Base-by-base conservation (phyloP, 2,797 vertebrate genomes). In the Australoheros facetus region DNA sequence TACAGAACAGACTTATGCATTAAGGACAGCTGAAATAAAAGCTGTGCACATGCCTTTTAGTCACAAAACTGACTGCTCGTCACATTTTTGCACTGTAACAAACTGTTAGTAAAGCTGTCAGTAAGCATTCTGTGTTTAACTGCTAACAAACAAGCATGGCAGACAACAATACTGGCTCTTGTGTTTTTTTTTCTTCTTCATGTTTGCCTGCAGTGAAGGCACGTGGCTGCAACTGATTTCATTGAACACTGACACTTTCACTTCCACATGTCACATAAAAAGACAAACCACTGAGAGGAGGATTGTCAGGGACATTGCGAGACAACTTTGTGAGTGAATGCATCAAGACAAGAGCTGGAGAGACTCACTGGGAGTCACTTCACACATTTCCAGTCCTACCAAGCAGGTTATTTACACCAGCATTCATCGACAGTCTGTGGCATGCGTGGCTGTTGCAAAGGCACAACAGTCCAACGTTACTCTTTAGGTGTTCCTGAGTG, bases 281-380 rank as follows among this genome's bases (percentile, higher is more conserved):
- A 80, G 81, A 77, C 55, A 59, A 85, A 74, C 77, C 75, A 59
- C 75, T 79, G 79, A 78, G 71, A 45, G 58, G 85, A 84, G 71
- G 62, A 57, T 59, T 78, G 81, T 72, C 84, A 59, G 59, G 64
- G 82, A 75, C 59, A 73, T 82, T 85, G 90, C 84, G 66, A 66
- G 81, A 84, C 73, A 85, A 9, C 60, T 42, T 45, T 0, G n/a
- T 58, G 34, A 48, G 55, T 80, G 78, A 89, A 90, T 87, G 85
- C 84, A 79, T 88, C 88, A 80, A 77, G 81, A 73, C 86, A 83
- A 60, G 92, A 93, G 94, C 91, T 92, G 91, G 80, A 88, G 77
- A 75, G 57, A 70, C 82, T 92, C 86, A 55, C 26, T 37, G 42
- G 56, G 76, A 88, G 78, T 74, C 58, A 19, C 72, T 83, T 86